These are phyloP conservation scores for Upupa epops DNA, from an alignment of 2,113 vertebrate genomes.

Conservation along the genomic window DNA sequence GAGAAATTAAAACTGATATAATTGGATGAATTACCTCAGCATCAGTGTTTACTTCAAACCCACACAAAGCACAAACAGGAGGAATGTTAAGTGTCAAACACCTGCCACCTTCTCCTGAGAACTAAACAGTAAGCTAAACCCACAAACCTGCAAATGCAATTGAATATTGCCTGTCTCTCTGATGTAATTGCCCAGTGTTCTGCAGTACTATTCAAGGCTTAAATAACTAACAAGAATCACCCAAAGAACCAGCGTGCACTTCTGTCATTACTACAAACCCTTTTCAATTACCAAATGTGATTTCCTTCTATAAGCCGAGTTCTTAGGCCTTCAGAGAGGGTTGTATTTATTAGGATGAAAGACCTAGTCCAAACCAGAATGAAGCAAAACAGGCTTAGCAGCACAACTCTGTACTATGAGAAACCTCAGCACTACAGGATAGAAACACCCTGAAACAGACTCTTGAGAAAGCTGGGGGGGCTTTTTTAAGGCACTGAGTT, in stretches of 20 bases:
- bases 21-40: neutral
- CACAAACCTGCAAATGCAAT: neutral
- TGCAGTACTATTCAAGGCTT: neutral
- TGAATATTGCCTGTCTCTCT: constrained; percentile 13
- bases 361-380: neutral
- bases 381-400: neutral
- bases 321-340: neutral
- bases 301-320: neutral
- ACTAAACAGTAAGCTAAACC: neutral
- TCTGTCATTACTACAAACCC: neutral
- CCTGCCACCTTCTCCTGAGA: neutral
- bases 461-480: neutral
- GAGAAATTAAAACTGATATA: constrained; percentile 32
- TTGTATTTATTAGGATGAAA: neutral
- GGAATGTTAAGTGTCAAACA: constrained; percentile 4
- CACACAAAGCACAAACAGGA: neutral
- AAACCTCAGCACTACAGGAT: neutral
- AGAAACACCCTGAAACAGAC: neutral
- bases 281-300: neutral
- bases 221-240: constrained; percentile 13
- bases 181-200: neutral
- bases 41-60: neutral
- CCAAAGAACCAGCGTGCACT: neutral
- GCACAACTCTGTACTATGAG: neutral
- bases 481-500: neutral